These are phyloP conservation scores for Callionymus lyra DNA, from an alignment of 2,113 vertebrate genomes.

Conservation along the genomic window DNA sequence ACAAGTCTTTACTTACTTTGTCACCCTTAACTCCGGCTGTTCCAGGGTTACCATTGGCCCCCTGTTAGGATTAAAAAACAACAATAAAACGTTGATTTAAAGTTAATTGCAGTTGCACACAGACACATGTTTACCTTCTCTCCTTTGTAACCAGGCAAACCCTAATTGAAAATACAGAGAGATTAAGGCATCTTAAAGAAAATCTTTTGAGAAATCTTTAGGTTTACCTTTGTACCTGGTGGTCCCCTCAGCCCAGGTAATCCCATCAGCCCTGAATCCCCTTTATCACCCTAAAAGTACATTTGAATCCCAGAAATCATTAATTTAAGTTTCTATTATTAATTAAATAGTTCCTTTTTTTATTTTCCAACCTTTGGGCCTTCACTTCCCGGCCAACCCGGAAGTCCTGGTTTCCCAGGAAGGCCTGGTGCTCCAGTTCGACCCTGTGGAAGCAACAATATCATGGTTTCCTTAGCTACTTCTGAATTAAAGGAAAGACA, in stretches of 20 bases:
- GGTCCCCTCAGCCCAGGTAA: conserved; percentile 87
- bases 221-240: conserved; percentile 78
- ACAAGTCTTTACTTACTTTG: conserved; percentile 36
- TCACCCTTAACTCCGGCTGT: conserved; percentile 49
- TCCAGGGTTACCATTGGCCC: conserved; percentile 34
- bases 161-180: conserved; percentile 26
- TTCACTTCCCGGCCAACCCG: conserved; percentile 76
- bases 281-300: conserved; percentile 81
- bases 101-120: background rate
- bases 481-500: too few relatives aligned
- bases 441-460: conserved; percentile 64
- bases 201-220: background rate
- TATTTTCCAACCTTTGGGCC: conserved; percentile 70
- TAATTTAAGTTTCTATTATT: background rate
- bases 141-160: conserved; percentile 54
- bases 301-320: background rate
- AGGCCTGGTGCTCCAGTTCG: conserved; percentile 80
- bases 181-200: background rate
- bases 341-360: background rate
- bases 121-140: conserved; percentile 31
- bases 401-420: conserved; percentile 78
- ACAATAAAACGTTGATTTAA: background rate
- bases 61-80: conserved; percentile 23
- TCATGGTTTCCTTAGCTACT: background rate
- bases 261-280: conserved; percentile 84